These are phyloP conservation scores for Anodontia alba DNA, from an alignment of 2,888 invertebrate species.

Conservation along the genomic window DNA sequence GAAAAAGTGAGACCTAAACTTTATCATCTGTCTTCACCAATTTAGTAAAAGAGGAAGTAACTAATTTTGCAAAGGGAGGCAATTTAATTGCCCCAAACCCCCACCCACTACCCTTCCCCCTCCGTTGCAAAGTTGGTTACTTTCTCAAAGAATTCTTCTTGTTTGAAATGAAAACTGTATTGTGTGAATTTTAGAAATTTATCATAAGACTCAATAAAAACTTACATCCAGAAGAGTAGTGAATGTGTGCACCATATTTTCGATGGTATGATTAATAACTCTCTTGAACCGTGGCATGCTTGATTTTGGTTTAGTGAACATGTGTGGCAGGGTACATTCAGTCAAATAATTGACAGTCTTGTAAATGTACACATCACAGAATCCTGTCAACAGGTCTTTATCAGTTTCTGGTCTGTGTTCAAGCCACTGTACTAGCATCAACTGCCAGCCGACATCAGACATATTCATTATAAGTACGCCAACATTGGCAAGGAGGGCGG, in stretches of 20 bases:
- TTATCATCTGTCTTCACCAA: no score
- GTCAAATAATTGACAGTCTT: constrained; percentile 75
- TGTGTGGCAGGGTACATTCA: constrained; percentile 75
- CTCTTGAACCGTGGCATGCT: constrained; percentile 70
- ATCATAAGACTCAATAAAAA: no score
- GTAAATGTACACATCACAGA: constrained; percentile 80
- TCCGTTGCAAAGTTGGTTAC: no score
- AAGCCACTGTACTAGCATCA: constrained; percentile 82
- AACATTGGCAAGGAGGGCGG: constrained; percentile 81
- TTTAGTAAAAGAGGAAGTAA: no score
- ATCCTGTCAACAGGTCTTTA: constrained; percentile 75
- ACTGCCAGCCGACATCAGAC: constrained; percentile 82
- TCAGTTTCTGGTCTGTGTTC: constrained; percentile 79
- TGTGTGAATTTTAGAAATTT: no score
- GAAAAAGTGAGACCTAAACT: no score
- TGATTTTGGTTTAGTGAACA: constrained; percentile 62
- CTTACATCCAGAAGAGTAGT: constrained; percentile 82
- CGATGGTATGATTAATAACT: constrained; percentile 76
- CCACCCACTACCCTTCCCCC: no score
- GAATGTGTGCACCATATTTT: constrained; percentile 82
- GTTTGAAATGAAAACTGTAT: no score
- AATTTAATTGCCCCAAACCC: no score
- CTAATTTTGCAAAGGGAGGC: no score
- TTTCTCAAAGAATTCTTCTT: no score
- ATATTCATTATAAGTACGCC: constrained; percentile 80